Base-by-base conservation (phyloP, 2,113 vertebrate genomes). In the Entomyzon cyanotis region DNA sequence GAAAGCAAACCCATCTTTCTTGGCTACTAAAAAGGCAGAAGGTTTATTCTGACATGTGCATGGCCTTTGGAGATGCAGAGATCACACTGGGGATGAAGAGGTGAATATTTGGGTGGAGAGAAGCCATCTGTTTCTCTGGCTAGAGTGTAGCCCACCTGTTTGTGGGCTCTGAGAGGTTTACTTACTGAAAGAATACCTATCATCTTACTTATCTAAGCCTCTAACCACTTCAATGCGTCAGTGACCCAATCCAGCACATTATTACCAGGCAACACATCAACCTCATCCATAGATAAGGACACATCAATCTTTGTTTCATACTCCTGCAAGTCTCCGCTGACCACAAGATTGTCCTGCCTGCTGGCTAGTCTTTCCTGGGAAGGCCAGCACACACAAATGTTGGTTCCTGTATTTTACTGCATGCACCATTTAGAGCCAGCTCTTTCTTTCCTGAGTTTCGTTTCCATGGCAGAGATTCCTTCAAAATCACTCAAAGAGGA, bases 1-100 rank as follows among this genome's bases (percentile, higher is more conserved):
- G 59, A 95, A 96, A 94, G 91, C 52, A 63, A 68, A 71, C 20
- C 62, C 65, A 35, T 84, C 86, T 81, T 94, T 86, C 84, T 60
- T 75, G 84, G 80, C 56, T 92, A 70, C 60, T 77, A 27, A 90
- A 77, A 80, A 89, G 49, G 39, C 78, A 85, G 91, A 89, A 91
- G 83, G 88, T 84, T 95, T 42, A 18, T 87, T 94, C 75, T 93
- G 93, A 70, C 71, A 24, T 28, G 35, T 80, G 47, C 19, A 0
- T n/a, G 10, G 83, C 86, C 87, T 90, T 2, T 69, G 75, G 89
- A 73, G 90, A 85, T 30, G 10, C 50, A 52, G 73, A 90, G 60
- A 95, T 95, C 56, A 12, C 64, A 24, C 56, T 60, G 56, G 76
- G 79, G 47, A 80, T 80, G 59, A 88, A 74, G 55, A 88, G 55